Conservation (phyloP, 2,888 invertebrate species). For the Pseudanteris insignis region DNA sequence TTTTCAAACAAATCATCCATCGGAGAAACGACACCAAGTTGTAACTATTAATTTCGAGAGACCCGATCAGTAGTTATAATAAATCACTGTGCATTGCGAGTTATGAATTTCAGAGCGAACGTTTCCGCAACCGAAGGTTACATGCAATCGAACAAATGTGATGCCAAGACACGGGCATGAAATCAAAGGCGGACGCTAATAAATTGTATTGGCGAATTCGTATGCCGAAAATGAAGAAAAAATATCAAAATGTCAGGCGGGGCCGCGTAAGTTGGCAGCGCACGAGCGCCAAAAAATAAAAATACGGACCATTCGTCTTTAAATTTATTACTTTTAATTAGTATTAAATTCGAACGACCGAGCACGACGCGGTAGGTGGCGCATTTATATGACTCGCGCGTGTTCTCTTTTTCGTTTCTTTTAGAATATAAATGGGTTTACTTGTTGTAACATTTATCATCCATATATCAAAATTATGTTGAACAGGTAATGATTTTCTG, state of each 20-base stretch:
- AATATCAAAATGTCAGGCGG: conserved; percentile 8
- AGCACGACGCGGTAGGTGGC: conserved; percentile 54
- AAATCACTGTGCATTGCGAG: conserved; percentile 10
- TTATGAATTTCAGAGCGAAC: conserved; percentile 18
- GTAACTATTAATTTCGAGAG: conserved; percentile 12
- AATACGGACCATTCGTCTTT: conserved; percentile 43
- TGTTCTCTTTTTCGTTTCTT: not conserved
- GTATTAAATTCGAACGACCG: conserved; percentile 56
- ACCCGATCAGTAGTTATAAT: conserved; percentile 28
- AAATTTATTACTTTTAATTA: conserved; percentile 60
- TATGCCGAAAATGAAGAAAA: conserved; percentile 19
- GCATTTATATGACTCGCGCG: conserved; percentile 44
- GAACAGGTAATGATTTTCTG: too few relatives aligned
- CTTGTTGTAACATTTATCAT: not conserved
- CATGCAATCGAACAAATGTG: conserved; percentile 19
- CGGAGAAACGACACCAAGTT: not conserved
- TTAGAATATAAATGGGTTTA: not conserved
- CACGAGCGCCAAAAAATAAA: conserved; percentile 48
- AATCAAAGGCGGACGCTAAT: conserved; percentile 33
- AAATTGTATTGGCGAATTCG: conserved; percentile 39
- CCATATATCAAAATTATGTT: too few relatives aligned
- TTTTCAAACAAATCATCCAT: not conserved
- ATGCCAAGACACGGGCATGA: conserved; percentile 14
- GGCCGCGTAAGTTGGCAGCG: conserved; percentile 39
- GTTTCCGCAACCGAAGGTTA: conserved; percentile 19